Evolutionary conservation across 2,113 vertebrate genomes (phyloP).

Genomic region (Oncorhynchus clarkii): DNA sequence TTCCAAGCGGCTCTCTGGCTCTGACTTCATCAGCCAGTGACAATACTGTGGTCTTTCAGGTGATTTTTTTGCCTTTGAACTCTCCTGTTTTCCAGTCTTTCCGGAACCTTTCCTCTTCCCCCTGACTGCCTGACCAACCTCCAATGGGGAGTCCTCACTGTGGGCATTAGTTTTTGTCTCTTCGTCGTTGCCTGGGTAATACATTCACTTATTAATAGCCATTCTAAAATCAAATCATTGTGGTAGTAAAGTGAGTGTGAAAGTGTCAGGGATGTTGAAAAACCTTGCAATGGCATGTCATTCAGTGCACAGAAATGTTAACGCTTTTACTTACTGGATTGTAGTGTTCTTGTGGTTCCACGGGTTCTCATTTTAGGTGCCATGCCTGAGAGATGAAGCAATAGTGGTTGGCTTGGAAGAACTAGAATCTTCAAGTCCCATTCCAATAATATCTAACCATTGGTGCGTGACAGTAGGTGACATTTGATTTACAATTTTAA

Average conservation of each 20-base stretch:
- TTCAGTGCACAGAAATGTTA: not conserved
- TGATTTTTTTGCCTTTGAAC: conserved; percentile 16
- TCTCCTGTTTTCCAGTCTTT: conserved; percentile 35
- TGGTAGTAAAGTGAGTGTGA: too few relatives aligned
- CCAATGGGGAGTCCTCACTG: conserved; percentile 27
- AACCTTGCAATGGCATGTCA: not conserved
- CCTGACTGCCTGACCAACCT: not conserved
- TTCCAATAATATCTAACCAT: too few relatives aligned
- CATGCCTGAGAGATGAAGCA: conserved; percentile 51
- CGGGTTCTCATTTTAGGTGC: conserved; percentile 64
- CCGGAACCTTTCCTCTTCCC: conserved; percentile 55
- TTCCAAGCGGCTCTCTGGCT: conserved; percentile 91
- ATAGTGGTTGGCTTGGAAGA: too few relatives aligned
- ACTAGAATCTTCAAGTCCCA: too few relatives aligned
- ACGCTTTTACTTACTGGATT: conserved; percentile 55
- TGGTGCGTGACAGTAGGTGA: too few relatives aligned
- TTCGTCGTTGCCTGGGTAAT: conserved; percentile 30
- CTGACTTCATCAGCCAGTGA: conserved; percentile 95
- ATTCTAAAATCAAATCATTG: too few relatives aligned
- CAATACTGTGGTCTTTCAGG: conserved; percentile 38
- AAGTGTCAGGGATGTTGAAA: not conserved
- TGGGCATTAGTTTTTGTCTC: not conserved
- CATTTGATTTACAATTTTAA: too few relatives aligned
- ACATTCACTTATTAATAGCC: not conserved
- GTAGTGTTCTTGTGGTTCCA: conserved; percentile 38